phyloP scores from a whole-genome alignment of 2,888 invertebrate species.

The Cosmia trapezina region DNA sequence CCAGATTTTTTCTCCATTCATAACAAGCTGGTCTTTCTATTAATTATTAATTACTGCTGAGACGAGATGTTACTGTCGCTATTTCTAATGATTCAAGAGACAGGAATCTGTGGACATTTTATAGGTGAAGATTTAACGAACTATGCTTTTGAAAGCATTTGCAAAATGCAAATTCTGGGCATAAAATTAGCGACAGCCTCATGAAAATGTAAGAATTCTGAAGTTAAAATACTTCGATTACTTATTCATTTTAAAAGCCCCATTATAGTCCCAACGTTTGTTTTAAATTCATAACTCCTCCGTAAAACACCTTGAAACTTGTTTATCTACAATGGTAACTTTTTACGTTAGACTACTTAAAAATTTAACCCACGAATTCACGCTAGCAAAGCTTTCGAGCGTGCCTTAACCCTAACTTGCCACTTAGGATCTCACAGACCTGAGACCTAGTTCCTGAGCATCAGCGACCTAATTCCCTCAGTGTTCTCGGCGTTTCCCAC shows the following conservation, averaged over 20 bases:
- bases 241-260: conserved; percentile 9
- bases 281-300: conserved; percentile 6
- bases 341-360: conserved; percentile 24
- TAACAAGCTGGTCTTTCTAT: conserved; percentile 64
- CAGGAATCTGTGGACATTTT: neutral
- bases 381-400: conserved; percentile 36
- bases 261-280: neutral
- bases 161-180: conserved; percentile 8
- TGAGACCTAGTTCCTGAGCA: conserved; percentile 67
- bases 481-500: conserved; percentile 55
- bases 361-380: conserved; percentile 21
- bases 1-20: conserved; percentile 72
- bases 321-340: neutral
- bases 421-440: conserved; percentile 60
- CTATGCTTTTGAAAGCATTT: conserved; percentile 10
- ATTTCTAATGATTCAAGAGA: conserved; percentile 5
- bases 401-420: conserved; percentile 69
- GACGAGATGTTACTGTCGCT: conserved; percentile 30
- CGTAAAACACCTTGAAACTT: conserved; percentile 18
- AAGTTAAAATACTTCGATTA: conserved; percentile 12
- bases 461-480: conserved; percentile 76
- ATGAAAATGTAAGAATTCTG: neutral
- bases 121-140: neutral
- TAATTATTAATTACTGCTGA: conserved; percentile 47
- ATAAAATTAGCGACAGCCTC: neutral